Conservation (phyloP, 2,888 invertebrate species). For the Lasioglossum pauxillum region DNA sequence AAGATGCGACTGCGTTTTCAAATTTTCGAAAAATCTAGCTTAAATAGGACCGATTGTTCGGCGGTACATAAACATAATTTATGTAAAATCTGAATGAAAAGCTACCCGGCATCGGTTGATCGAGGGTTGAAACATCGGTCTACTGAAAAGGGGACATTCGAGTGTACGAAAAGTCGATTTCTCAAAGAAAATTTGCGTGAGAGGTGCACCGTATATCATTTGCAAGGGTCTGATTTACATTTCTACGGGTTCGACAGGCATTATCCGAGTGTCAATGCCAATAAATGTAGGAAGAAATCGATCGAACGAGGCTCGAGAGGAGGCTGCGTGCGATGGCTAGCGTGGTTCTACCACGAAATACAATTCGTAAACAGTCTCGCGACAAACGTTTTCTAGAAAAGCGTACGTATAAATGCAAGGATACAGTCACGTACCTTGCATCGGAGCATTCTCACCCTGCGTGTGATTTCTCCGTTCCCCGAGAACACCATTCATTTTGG, state of each 20-base stretch:
- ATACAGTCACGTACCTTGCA: constrained; percentile 64
- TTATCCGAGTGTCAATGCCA: constrained; percentile 35
- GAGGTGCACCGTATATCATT: background rate
- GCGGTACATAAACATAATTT: background rate
- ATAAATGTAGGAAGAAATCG: constrained; percentile 58
- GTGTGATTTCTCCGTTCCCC: constrained; percentile 28
- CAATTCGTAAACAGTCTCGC: constrained; percentile 61
- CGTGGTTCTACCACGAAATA: constrained; percentile 48
- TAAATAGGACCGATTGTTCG: background rate
- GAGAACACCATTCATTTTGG: constrained; percentile 55
- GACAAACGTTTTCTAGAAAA: background rate
- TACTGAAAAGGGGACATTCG: background rate
- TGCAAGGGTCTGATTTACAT: constrained; percentile 9
- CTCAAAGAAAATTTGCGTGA: constrained; percentile 27
- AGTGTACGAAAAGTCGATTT: background rate
- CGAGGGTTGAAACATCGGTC: background rate
- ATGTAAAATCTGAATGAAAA: background rate
- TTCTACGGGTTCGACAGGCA: constrained; percentile 14
- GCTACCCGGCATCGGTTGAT: background rate
- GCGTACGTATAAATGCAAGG: background rate
- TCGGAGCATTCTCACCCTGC: constrained; percentile 34
- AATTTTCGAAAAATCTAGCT: background rate
- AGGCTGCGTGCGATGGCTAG: constrained; percentile 40
- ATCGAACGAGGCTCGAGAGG: constrained; percentile 56
- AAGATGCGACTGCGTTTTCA: background rate